Base-by-base conservation (phyloP, 2,888 invertebrate species). In the Melipona bicolor region DNA sequence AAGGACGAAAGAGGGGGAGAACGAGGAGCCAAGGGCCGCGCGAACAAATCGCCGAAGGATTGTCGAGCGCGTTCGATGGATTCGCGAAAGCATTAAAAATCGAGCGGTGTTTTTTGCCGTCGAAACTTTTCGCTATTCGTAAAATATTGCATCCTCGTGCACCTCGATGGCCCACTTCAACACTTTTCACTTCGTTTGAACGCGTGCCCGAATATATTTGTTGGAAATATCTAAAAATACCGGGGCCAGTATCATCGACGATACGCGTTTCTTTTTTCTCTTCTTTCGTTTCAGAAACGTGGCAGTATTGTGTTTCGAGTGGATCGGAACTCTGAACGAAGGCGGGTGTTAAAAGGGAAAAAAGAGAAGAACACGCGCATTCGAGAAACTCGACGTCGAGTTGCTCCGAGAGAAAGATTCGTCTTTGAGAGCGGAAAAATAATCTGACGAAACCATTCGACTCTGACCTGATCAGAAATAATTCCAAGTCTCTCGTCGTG, bases 61-160 rank as follows among this genome's bases (percentile, higher is more conserved):
- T 80, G 70, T 70, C 49, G 36, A 70, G 9, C 9, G 56, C 24
- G 21, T 24, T 27, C 64, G 64, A n/a, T 80, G 69, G 64, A 70
- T 62, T 70, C 62, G 54, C 17, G 69, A 72, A 80, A 43, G 61
- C 67, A 68, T 80, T 81, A 52, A 80, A 80, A 72, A 79, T 67
- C 61, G 43, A 79, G 43, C 43, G 52, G 67, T 27, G 54, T 68
- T 79, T 81, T 80, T 43, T 43, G 43, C 24, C 32, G 67, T 67
- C 54, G 27, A 54, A 72, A 79, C 71, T 68, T 79, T 81, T 61
- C 72, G 49, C 79, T 80, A 81, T 80, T 80, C 68, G 72, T 80
- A 49, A 54, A 81, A 80, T 80, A 79, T 79, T 81, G 67, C 67
- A 49, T 65, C 50, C 59, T 61, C 50, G 50, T 36, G 36, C 49